These are phyloP conservation scores for Piscicola geometra DNA, from an alignment of 2,888 invertebrate genomes.

Conservation along the genomic window DNA sequence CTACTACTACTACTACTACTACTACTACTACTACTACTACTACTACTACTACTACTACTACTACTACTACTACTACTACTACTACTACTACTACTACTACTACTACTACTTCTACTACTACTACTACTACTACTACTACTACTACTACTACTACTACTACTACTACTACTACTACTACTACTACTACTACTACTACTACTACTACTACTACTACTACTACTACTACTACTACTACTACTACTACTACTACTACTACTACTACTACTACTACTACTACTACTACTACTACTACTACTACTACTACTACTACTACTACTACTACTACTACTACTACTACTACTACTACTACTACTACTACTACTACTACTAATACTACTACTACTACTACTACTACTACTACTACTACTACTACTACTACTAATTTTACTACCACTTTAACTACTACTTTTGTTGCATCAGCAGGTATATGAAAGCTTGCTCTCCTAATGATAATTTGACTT, in stretches of 20 bases:
- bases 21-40: too few relatives aligned
- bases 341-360: constrained; percentile 31
- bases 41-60: too few relatives aligned
- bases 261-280: constrained; percentile 2
- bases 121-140: constrained; percentile 16
- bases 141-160: constrained; percentile 18
- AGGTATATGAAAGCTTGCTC: too few relatives aligned
- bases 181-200: constrained; percentile 18
- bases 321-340: constrained; percentile 35
- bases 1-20: too few relatives aligned
- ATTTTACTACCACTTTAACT: too few relatives aligned
- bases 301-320: constrained; percentile 35
- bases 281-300: constrained; percentile 30
- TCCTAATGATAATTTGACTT: too few relatives aligned
- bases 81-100: too few relatives aligned
- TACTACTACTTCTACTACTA: constrained; percentile 14
- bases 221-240: constrained; percentile 13
- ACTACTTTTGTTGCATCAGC: too few relatives aligned
- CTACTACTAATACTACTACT: constrained; percentile 27
- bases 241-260: constrained; percentile 1
- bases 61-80: too few relatives aligned
- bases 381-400: constrained; percentile 32
- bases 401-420: constrained; percentile 30
- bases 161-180: constrained; percentile 18
- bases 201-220: constrained; percentile 17